Conservation (phyloP, 2,113 vertebrate species). For the Etia nguti region DNA sequence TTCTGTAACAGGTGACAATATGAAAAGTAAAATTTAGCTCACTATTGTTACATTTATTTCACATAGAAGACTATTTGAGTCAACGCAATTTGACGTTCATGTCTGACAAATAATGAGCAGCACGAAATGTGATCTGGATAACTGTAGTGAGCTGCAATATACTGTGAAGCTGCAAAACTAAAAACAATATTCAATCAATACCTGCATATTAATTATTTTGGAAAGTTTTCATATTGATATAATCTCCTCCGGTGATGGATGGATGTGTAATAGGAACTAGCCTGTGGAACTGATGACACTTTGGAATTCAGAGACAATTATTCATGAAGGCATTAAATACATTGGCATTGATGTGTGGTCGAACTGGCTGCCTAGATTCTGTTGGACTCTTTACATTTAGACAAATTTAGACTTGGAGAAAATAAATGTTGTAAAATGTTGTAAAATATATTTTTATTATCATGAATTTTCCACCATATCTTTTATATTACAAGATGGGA, state of each 20-base stretch:
- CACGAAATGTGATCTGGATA: neutral
- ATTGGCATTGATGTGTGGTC: neutral
- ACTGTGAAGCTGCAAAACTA: neutral
- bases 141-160: slow-evolving; percentile 4
- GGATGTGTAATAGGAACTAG: neutral
- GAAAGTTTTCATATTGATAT: slow-evolving; percentile 17
- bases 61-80: neutral
- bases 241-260: slow-evolving; percentile 6
- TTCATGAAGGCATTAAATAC: neutral
- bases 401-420: neutral
- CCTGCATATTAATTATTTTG: neutral
- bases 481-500: neutral
- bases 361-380: neutral
- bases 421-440: too few species aligned
- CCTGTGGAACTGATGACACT: neutral
- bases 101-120: neutral
- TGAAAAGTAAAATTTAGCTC: neutral
- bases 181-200: slow-evolving; percentile 33
- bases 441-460: neutral
- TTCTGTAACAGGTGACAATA: neutral
- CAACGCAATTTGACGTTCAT: neutral
- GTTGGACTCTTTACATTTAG: neutral
- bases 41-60: neutral
- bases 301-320: neutral
- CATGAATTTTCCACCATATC: neutral